A percentile compares a stretch with the other conserved stretches of the same genome.
These are phyloP conservation scores for Odontamblyopus lacepedii DNA, from an alignment of 2,797 vertebrate genomes.

Conservation along the genomic window DNA sequence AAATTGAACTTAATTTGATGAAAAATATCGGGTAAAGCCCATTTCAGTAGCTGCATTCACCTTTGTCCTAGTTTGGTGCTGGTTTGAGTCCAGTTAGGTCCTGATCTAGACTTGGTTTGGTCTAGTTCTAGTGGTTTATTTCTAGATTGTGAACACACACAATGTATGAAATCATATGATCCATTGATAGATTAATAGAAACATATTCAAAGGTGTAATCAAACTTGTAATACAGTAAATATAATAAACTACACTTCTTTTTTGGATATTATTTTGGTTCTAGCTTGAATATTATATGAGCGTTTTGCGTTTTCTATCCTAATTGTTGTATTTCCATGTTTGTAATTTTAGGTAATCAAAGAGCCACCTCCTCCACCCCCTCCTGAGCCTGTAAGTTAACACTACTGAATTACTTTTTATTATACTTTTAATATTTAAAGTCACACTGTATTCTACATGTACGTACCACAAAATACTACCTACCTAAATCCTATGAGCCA, in stretches of 20 bases:
- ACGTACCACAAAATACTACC: not conserved
- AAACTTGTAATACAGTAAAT: no score
- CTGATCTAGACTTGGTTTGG: not conserved
- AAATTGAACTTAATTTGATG: no score
- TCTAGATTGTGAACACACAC: not conserved
- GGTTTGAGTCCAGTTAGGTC: not conserved
- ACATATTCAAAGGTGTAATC: no score
- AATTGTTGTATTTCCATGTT: not conserved
- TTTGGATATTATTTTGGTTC: not conserved
- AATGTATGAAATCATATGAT: not conserved
- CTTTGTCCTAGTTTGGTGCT: no score
- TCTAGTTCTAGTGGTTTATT: not conserved
- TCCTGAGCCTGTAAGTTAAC: conserved; percentile 84
- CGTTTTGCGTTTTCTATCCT: not conserved
- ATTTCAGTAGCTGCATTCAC: no score
- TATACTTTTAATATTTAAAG: not conserved
- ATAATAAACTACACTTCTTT: not conserved
- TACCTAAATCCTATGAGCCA: not conserved
- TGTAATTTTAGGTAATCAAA: conserved; percentile 84
- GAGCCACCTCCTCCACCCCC: conserved; percentile 88
- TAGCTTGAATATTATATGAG: not conserved
- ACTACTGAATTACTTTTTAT: not conserved
- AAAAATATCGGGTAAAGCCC: no score
- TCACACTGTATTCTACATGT: not conserved
- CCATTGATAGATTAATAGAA: not conserved